Evolutionary conservation across 2,113 vertebrate genomes (phyloP).

Genomic region (Motacilla tschutschensis): DNA sequence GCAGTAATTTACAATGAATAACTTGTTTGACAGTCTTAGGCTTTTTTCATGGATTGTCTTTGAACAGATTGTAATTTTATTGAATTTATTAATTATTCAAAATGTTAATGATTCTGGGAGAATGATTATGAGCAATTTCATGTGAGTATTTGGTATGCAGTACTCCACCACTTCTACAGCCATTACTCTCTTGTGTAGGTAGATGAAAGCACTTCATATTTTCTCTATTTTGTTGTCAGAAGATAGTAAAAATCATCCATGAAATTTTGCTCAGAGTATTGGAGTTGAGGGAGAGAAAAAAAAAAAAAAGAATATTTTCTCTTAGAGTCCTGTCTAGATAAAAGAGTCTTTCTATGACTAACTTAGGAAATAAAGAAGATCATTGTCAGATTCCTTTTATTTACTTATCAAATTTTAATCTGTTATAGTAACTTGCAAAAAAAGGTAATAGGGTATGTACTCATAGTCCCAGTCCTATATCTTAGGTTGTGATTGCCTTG

Average conservation of each 20-base stretch:
- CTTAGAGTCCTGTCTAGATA: neutral
- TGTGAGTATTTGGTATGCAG: neutral
- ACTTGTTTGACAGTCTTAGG: neutral
- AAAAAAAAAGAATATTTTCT: neutral
- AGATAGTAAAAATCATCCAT: neutral
- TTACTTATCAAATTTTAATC: neutral
- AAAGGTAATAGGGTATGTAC: neutral
- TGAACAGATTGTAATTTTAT: constrained; percentile 33
- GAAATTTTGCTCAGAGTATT: neutral
- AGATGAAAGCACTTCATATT: neutral
- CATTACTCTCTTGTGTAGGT: constrained; percentile 1
- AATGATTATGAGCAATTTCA: constrained; percentile 1
- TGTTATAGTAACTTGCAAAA: neutral
- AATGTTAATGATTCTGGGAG: constrained; percentile 29
- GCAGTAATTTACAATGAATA: neutral
- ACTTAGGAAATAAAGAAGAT: neutral
- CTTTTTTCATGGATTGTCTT: constrained; percentile 12
- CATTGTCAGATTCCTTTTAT: neutral
- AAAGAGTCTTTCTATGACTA: neutral
- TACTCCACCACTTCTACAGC: neutral
- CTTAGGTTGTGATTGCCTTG: neutral
- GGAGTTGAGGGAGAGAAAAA: neutral
- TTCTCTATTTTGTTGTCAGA: neutral
- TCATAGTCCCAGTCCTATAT: neutral
- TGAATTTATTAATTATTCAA: constrained; percentile 46